phyloP scores from a whole-genome alignment of 2,113 vertebrate genomes.

The Verasper variegatus region DNA sequence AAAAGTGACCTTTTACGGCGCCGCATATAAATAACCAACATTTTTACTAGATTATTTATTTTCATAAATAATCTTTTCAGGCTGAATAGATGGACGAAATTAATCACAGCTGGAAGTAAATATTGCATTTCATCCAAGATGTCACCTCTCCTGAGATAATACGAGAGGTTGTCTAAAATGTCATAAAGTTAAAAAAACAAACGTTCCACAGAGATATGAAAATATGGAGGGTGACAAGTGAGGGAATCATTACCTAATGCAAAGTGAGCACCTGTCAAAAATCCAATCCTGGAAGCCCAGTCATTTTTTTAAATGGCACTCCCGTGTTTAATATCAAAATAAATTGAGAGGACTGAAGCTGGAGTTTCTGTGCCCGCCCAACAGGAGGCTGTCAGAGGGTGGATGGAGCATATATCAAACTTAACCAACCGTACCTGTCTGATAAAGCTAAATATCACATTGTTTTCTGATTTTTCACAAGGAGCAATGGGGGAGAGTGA shows the following conservation, averaged over 20 bases:
- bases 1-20: not conserved
- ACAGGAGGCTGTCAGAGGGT: conserved; percentile 58
- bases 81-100: conserved; percentile 8
- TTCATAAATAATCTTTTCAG: not conserved
- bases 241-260: conserved; percentile 64
- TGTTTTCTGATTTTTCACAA: conserved; percentile 57
- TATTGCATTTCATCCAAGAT: conserved; percentile 40
- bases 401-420: conserved; percentile 52
- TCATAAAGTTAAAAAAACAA: conserved; percentile 36
- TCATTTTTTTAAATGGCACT: conserved; percentile 64
- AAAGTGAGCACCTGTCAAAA: conserved; percentile 73
- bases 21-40: not conserved
- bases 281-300: conserved; percentile 50
- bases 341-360: conserved; percentile 60
- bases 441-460: conserved; percentile 45
- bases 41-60: not conserved
- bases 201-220: conserved; percentile 30
- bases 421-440: conserved; percentile 56
- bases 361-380: conserved; percentile 33
- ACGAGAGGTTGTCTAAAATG: conserved; percentile 30
- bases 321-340: conserved; percentile 59
- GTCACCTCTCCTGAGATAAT: conserved; percentile 31
- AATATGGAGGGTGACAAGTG: conserved; percentile 60
- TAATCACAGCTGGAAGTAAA: conserved; percentile 38
- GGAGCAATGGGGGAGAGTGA: not conserved